phyloP scores from a whole-genome alignment of 2,797 vertebrate genomes.

The Chelidonichthys spinosus region DNA sequence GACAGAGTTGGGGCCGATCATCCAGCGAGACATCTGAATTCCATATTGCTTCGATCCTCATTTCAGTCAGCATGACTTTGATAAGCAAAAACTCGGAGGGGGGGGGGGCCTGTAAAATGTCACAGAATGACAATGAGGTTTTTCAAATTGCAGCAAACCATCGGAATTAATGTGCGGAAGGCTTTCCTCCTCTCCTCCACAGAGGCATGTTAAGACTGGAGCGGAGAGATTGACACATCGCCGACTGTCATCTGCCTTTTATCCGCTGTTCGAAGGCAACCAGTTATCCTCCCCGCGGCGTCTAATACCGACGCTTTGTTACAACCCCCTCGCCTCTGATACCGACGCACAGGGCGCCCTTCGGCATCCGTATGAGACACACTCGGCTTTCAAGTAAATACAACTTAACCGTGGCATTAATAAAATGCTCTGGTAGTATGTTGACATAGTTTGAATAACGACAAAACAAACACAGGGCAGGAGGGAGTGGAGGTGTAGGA shows the following conservation, averaged over 20 bases:
- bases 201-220: slow-evolving; percentile 6
- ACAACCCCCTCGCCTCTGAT: no score
- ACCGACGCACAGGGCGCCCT: no score
- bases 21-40: slow-evolving; percentile 59
- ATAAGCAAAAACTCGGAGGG: slow-evolving; percentile 58
- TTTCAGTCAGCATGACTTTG: slow-evolving; percentile 69
- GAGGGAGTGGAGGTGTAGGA: no score
- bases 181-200: slow-evolving; percentile 29
- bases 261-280: slow-evolving; percentile 12
- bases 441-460: no score
- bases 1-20: slow-evolving; percentile 52
- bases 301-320: no score
- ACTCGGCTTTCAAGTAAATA: no score
- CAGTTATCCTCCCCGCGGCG: no score
- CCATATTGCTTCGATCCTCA: slow-evolving; percentile 49
- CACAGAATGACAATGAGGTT: slow-evolving; percentile 71
- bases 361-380: no score
- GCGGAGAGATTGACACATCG: slow-evolving; percentile 54
- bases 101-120: slow-evolving; percentile 58
- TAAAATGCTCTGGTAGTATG: no score
- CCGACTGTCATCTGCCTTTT: slow-evolving; percentile 45
- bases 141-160: slow-evolving; percentile 67
- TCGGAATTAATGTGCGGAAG: slow-evolving; percentile 59
- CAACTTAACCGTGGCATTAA: no score
- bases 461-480: no score